Evolutionary conservation across 1,140 invertebrate species (phyloP), one percentile per base, ranked within the genome.

Genomic region (Camponotus vicinus): DNA sequence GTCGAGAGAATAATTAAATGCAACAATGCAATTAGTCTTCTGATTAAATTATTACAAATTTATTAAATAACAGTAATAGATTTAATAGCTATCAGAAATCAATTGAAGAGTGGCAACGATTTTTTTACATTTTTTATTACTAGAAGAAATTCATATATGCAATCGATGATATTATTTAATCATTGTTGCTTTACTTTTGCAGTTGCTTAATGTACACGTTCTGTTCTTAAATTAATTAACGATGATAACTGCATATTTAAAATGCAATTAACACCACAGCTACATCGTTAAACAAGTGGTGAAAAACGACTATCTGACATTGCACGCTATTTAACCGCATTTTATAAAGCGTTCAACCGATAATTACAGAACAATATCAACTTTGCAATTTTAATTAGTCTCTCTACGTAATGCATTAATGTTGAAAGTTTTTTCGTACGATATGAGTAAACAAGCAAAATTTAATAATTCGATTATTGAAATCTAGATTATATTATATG

Each of bases 391-490:
- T 69, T 69, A 79, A 15, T 21, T 57, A 42, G 15, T 78, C 27
- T 55, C n/a, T 52, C 42, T n/a, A 77, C 3, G 8, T 61, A 8
- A 4, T 55, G 34, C 32, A 37, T 55, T 67, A 79, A 55, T 55
- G 64, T 3, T 15, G 18, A 40, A 52, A 18, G 9, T 64, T 40
- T 13, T 79, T 55, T 52, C 32, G 13, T 9, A 11, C 6, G 32
- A 40, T n/a, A 11, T 42, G 6, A 52, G 21, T 21, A 37, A 13
- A 13, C 7, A 40, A 67, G 5, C 34, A 34, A 13, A 13, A 7
- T 69, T 40, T 40, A 70, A 80, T 80, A 70, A 80, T 55, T 27
- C 0, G 61, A 64, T 18, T 66, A 78, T 78, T 66, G 2, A 55
- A 57, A 40, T 7, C 5, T 18, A 9, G 3, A 40, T 67, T 69